Conservation (phyloP, 53 echinoderm and acorn worm genomes). For the Patiria pectinifera region DNA sequence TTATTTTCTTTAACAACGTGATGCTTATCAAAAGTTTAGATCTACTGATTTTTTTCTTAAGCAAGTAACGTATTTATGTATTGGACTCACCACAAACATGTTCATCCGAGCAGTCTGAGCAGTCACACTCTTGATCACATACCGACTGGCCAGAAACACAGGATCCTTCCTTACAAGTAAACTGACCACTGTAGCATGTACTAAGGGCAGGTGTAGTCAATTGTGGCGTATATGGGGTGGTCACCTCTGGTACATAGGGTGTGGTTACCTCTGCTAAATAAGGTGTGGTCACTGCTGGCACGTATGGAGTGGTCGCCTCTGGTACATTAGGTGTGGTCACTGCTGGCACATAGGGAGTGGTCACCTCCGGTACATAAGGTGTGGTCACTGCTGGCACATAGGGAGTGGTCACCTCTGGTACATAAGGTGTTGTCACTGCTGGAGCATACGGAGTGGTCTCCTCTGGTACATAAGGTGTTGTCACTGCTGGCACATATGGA, state of each 20-base stretch:
- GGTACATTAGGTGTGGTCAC: background rate
- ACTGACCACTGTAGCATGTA: constrained; percentile 57
- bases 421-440: background rate
- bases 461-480: constrained; percentile 11
- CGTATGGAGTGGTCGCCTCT: background rate
- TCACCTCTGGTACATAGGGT: background rate
- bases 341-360: background rate
- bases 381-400: constrained; percentile 5
- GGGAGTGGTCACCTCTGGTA: background rate
- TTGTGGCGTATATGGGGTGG: constrained; percentile 3
- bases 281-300: background rate
- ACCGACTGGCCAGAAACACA: constrained; percentile 52
- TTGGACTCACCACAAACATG: constrained; percentile 55
- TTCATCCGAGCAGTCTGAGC: constrained; percentile 57
- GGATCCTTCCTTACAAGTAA: constrained; percentile 43
- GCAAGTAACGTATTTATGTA: no score
- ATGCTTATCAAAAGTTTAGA: no score
- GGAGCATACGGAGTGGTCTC: background rate
- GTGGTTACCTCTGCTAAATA: background rate
- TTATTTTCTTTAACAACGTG: no score
- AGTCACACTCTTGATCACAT: constrained; percentile 61
- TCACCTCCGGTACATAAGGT: background rate
- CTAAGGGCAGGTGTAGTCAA: background rate
- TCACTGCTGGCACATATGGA: constrained; percentile 1
- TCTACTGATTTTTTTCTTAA: no score